A percentile compares a stretch with the other conserved stretches of the same genome.
These are phyloP conservation scores for Zele albiditarsus DNA, from an alignment of 2,888 invertebrate species.

Conservation along the genomic window DNA sequence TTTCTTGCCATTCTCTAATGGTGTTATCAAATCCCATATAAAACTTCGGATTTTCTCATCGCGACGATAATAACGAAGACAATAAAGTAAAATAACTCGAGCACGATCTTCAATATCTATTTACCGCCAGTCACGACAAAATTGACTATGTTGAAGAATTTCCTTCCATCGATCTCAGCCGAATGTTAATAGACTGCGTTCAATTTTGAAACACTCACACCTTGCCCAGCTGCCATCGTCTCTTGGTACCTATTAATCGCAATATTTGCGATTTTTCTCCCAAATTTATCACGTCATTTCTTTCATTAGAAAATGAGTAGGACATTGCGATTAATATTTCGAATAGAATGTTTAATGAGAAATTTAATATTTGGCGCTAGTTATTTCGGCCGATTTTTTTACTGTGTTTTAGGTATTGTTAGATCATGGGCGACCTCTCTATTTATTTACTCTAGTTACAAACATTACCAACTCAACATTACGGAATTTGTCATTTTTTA, in stretches of 20 bases:
- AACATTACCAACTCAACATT: too few relatives aligned
- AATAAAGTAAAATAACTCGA: constrained; percentile 95
- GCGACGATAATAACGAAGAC: constrained; percentile 95
- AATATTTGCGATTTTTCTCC: constrained; percentile 79
- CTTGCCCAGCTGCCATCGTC: constrained; percentile 94
- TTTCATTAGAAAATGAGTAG: constrained; percentile 74
- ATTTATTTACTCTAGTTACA: too few relatives aligned
- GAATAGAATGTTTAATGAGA: too few relatives aligned
- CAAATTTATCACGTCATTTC: constrained; percentile 82
- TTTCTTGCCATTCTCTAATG: constrained; percentile 87
- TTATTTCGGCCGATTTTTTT: too few relatives aligned
- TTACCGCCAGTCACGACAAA: constrained; percentile 92
- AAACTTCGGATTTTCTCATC: constrained; percentile 98
- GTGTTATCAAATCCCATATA: constrained; percentile 97
- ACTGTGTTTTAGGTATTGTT: too few relatives aligned
- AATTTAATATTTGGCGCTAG: too few relatives aligned
- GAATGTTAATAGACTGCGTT: constrained; percentile 94
- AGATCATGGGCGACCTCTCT: too few relatives aligned
- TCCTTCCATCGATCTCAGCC: constrained; percentile 99
- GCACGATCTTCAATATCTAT: constrained; percentile 97
- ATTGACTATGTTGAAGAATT: constrained; percentile 92
- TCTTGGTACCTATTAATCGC: constrained; percentile 85
- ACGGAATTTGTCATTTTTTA: too few relatives aligned
- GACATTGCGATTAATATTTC: neutral
- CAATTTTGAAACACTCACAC: constrained; percentile 98